Evolutionary conservation across 2,888 invertebrate genomes (phyloP), one percentile per base, ranked within the genome.

Genomic region (Cataglyphis albicans): DNA sequence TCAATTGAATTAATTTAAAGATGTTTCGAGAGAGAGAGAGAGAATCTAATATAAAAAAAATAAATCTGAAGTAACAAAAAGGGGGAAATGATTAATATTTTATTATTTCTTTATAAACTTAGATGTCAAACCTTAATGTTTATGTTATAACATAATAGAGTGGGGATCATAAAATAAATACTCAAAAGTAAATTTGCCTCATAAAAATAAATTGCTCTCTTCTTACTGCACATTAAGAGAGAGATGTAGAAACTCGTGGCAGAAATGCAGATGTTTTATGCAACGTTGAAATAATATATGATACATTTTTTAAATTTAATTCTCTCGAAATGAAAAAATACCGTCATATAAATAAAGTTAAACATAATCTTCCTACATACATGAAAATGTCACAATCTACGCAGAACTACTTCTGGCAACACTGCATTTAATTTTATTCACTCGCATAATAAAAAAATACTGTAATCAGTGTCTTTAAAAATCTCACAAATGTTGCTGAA

Each of bases 171-270:
- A 52, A 52, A 52, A 6, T 52, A 52, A 52, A 52, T 52, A 52
- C 48, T n/a, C 48, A n/a, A n/a, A 52, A n/a, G 7, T 52, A 15
- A 52, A 52, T 52, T 52, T 6, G 48, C 2, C 48, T 52, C 48
- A 52, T 52, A 52, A 52, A 52, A 52, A n/a, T 52, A 52, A 52
- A 52, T 52, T 52, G 48, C 48, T n/a, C 18, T 18, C 48, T 48
- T 48, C 48, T 48, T 52, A 52, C n/a, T n/a, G 48, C n/a, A 52
- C 48, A 52, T 52, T 52, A 52, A 52, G n/a, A n/a, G n/a, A 52
- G 2, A 52, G 48, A 18, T 44, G 1, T 44, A 44, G 18, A 52
- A 52, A 52, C 48, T 52, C 48, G n/a, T n/a, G 18, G 48, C 1
- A 52, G 48, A 52, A 52, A 52, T 52, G 18, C 48, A 6, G n/a